A percentile compares a stretch with the other conserved stretches of the same genome.
These are phyloP conservation scores for Zosterops hypoxanthus DNA, from an alignment of 2,113 vertebrate species.

Conservation along the genomic window DNA sequence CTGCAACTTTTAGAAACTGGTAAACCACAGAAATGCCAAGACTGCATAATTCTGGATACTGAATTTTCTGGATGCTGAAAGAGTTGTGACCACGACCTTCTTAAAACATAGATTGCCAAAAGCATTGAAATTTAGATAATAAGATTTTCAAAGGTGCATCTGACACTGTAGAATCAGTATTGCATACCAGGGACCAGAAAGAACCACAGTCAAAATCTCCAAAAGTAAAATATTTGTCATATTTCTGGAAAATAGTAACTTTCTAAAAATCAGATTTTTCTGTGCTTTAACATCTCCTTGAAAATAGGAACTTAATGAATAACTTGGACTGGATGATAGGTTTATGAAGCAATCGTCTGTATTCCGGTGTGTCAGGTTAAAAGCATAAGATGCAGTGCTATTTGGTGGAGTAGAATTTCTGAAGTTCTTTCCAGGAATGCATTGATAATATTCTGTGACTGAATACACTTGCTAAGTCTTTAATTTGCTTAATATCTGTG, in stretches of 20 bases:
- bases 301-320: not conserved
- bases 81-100: not conserved
- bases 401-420: not conserved
- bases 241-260: not conserved
- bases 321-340: not conserved
- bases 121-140: not conserved
- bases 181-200: not conserved
- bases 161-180: not conserved
- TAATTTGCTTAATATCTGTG: constrained; percentile 51
- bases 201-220: not conserved
- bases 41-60: not conserved
- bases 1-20: not conserved
- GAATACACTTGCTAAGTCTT: constrained; percentile 26
- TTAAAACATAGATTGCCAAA: not conserved
- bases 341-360: not conserved
- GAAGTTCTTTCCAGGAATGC: constrained; percentile 18
- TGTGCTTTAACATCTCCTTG: not conserved
- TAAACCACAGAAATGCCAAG: not conserved
- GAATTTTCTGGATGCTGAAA: not conserved
- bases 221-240: not conserved
- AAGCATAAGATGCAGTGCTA: not conserved
- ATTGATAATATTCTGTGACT: constrained; percentile 16
- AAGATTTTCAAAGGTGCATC: not conserved
- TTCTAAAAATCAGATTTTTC: not conserved
- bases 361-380: not conserved